Base-by-base conservation (phyloP, 2,888 invertebrate genomes). In the Aphidoletes aphidimyza region DNA sequence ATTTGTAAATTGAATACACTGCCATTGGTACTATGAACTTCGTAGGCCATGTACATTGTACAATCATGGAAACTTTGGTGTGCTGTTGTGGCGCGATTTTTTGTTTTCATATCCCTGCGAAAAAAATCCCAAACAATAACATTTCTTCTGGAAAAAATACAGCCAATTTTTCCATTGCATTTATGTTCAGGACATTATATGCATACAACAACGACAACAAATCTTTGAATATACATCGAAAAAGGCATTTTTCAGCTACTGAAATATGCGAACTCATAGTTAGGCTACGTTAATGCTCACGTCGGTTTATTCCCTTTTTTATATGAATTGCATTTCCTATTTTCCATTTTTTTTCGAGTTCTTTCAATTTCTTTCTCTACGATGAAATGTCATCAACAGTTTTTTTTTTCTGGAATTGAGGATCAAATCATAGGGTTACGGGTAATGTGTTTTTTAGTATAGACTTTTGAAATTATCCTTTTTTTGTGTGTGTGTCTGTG, bases 381-480 rank as follows among this genome's bases (percentile, higher is more conserved):
- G 6, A 69, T 69, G 69, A 69, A 69, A 69, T 69, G 69, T 69
- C 69, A 69, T 69, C 69, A 69, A 30, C 69, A 69, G 69, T 69
- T 69, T 69, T 69, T 69, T n/a, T n/a, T n/a, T n/a, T n/a, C n/a
- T 30, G 17, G 11, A 54, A 54, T 22, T 22, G 22, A 69, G 30
- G 69, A 69, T 69, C 69, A 69, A 30, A 69, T 69, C 30, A 69
- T 30, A 69, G 69, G 30, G 69, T 69, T 69, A 30, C 69, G 11
- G 30, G 69, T 69, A 69, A 69, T 69, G 69, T 26, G 69, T 69
- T 69, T 69, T 69, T 69, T 30, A 69, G 30, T 69, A 69, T 69
- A 34, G 69, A 69, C 11, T 69, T 69, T 69, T 30, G 17, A 14
- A 1, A 14, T 69, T 69, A 1, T 17, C 0, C 14, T 69, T 69